Evolutionary conservation across 2,113 vertebrate species (phyloP).

Genomic region (Melanerpes aurifrons): DNA sequence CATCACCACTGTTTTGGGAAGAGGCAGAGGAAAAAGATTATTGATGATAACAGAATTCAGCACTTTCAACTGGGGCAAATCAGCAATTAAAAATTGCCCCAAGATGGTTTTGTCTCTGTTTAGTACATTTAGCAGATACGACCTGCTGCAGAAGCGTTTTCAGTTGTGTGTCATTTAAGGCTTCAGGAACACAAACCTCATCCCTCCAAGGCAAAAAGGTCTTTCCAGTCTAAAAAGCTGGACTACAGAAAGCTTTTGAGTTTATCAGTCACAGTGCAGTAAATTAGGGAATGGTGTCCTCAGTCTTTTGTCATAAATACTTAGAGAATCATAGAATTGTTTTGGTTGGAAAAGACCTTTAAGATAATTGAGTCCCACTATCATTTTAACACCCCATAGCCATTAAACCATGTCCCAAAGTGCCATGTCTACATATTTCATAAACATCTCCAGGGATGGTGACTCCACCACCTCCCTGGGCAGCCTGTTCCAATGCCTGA

Average conservation of each 20-base stretch:
- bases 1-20: not conserved
- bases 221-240: not conserved
- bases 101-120: not conserved
- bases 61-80: not conserved
- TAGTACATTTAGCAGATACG: not conserved
- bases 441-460: too few relatives aligned
- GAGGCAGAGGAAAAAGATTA: not conserved
- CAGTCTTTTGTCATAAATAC: not conserved
- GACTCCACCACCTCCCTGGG: too few relatives aligned
- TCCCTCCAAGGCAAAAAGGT: not conserved
- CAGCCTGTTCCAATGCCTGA: too few relatives aligned
- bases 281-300: not conserved
- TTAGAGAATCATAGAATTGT: not conserved
- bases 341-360: too few relatives aligned
- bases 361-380: too few relatives aligned
- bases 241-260: not conserved
- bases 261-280: not conserved
- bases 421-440: too few relatives aligned
- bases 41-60: not conserved
- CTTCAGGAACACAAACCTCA: not conserved
- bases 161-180: not conserved
- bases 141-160: not conserved
- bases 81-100: not conserved
- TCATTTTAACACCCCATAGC: too few relatives aligned
- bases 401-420: too few relatives aligned